Percentiles rank a stretch among this genome's conserved stretches.
These are phyloP conservation scores for Cotesia typhae DNA, from an alignment of 1,140 invertebrate genomes.

Conservation along the genomic window DNA sequence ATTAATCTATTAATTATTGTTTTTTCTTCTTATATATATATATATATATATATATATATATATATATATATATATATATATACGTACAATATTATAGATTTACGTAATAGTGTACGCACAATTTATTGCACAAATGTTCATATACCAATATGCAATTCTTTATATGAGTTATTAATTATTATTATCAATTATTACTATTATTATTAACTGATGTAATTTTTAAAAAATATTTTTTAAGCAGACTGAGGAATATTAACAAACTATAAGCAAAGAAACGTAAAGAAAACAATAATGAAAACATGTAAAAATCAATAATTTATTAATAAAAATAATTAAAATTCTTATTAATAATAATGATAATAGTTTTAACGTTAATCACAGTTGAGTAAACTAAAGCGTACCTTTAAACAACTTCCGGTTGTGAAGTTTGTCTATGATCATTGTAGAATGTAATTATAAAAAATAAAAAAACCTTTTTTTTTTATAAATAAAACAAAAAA, in stretches of 20 bases:
- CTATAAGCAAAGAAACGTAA: constrained; percentile 1
- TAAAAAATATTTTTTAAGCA: constrained; percentile 35
- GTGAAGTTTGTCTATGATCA: constrained; percentile 20
- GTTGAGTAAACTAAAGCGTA: constrained; percentile 35
- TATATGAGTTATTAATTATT: neutral
- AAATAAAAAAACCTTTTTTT: constrained; percentile 22
- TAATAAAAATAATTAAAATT: constrained; percentile 10
- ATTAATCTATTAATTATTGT: constrained; percentile 19
- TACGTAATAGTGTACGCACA: neutral
- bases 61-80: constrained; percentile 15
- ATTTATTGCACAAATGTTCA: neutral
- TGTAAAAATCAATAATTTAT: neutral
- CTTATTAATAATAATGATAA: constrained; percentile 21
- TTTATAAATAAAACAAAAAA: constrained; percentile 10
- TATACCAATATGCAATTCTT: constrained; percentile 21
- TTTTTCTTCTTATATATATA: constrained; percentile 7
- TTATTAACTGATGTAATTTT: constrained; percentile 21
- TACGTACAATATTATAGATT: neutral
- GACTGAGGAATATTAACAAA: constrained; percentile 24
- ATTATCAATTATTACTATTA: too few species aligned
- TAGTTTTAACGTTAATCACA: constrained; percentile 30
- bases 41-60: too few species aligned
- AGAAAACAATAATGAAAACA: neutral
- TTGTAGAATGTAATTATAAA: constrained; percentile 32
- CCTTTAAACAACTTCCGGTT: constrained; percentile 29